Percentiles rank a stretch among this genome's conserved stretches.
Conservation (phyloP, 1,140 invertebrate species). For the Stegodyphus mimosarum region DNA sequence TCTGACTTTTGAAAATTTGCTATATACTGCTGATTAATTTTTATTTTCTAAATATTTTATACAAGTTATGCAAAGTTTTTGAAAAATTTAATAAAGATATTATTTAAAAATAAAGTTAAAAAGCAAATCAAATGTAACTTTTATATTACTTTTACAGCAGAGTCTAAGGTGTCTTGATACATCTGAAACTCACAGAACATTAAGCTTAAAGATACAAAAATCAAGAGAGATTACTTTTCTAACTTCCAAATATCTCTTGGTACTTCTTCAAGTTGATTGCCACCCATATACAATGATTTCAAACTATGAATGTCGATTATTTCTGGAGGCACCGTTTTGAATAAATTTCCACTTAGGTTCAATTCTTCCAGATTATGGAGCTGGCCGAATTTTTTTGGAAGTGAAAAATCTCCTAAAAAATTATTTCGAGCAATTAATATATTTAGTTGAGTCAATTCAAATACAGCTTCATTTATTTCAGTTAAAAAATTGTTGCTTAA, state of each 20-base stretch:
- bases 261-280: slow-evolving; percentile 84
- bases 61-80: no score
- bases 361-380: slow-evolving; percentile 78
- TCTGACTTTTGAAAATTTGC: no score
- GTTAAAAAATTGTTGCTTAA: slow-evolving; percentile 88
- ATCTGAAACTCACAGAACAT: no score
- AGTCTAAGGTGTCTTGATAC: no score
- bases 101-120: no score
- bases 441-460: slow-evolving; percentile 76
- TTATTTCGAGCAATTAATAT: slow-evolving; percentile 91
- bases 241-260: slow-evolving; percentile 68
- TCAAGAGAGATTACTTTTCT: slow-evolving; percentile 73
- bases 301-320: slow-evolving; percentile 81
- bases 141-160: no score
- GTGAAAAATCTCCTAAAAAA: slow-evolving; percentile 78
- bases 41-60: no score
- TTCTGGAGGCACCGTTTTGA: slow-evolving; percentile 87
- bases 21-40: no score
- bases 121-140: no score
- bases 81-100: no score
- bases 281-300: slow-evolving; percentile 89
- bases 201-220: no score
- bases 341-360: slow-evolving; percentile 91
- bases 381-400: slow-evolving; percentile 84
- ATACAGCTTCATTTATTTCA: slow-evolving; percentile 79